These are phyloP conservation scores for Drosophila ogumai DNA, from an alignment of 1,140 invertebrate genomes.

Conservation along the genomic window DNA sequence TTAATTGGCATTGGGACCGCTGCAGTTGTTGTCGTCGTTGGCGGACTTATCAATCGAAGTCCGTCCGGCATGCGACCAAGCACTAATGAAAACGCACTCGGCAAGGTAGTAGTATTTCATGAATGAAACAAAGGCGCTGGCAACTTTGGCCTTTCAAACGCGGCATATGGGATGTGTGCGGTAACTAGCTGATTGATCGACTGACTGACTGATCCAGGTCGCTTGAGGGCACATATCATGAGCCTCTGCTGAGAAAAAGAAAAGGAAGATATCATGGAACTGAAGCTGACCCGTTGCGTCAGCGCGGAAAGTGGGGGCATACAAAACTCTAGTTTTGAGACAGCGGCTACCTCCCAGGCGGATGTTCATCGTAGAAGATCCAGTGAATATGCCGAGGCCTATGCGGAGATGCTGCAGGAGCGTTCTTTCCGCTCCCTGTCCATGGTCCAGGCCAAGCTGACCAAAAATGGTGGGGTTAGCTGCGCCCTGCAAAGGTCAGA, in stretches of 20 bases:
- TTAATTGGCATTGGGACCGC: conserved; percentile 46
- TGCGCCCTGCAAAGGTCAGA: conserved; percentile 52
- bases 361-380: conserved; percentile 35
- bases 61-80: conserved; percentile 7
- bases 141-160: conserved; percentile 42
- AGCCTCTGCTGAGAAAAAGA: neutral
- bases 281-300: conserved; percentile 44
- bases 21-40: conserved; percentile 5
- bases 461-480: conserved; percentile 73
- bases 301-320: conserved; percentile 51
- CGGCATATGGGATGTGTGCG: neutral
- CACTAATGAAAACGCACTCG: conserved; percentile 54
- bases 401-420: conserved; percentile 56
- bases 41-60: conserved; percentile 38
- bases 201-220: conserved; percentile 26
- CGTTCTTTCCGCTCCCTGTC: conserved; percentile 51
- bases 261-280: conserved; percentile 31
- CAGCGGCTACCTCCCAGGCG: neutral
- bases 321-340: conserved; percentile 52
- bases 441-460: conserved; percentile 68
- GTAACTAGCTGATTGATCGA: conserved; percentile 29
- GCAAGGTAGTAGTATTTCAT: conserved; percentile 30
- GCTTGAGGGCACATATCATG: conserved; percentile 9
- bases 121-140: conserved; percentile 48
- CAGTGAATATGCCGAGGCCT: conserved; percentile 40